Evolutionary conservation across 2,888 invertebrate genomes (phyloP).

Genomic region (Epistrophe eligans): DNA sequence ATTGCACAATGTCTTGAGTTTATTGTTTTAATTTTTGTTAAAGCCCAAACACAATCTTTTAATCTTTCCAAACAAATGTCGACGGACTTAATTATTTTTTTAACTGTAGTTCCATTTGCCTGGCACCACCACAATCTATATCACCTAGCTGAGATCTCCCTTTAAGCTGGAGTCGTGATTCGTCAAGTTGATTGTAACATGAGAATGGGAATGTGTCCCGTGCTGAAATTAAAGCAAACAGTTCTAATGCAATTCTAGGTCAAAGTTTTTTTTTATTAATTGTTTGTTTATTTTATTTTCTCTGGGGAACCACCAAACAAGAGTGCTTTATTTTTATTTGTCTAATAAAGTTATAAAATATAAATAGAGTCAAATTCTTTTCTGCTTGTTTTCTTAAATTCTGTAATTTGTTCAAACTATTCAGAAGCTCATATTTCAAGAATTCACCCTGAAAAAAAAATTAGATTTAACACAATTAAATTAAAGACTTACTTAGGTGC

Average conservation of each 20-base stretch:
- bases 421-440: neutral
- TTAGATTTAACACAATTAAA: neutral
- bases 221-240: constrained; percentile 42
- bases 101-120: constrained; percentile 45
- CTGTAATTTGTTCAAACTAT: neutral
- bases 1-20: constrained; percentile 65
- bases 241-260: constrained; percentile 61
- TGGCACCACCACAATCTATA: constrained; percentile 43
- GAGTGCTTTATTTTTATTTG: neutral
- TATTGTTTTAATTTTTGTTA: constrained; percentile 62
- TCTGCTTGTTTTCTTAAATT: neutral
- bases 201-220: constrained; percentile 64
- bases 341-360: neutral
- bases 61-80: constrained; percentile 58
- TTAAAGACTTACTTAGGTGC: no score
- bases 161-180: constrained; percentile 61
- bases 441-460: neutral
- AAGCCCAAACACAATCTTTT: constrained; percentile 48
- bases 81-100: constrained; percentile 66
- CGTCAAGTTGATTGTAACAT: constrained; percentile 47
- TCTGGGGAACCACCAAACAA: neutral
- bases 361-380: neutral
- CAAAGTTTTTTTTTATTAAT: constrained; percentile 39
- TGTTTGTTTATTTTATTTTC: constrained; percentile 1
- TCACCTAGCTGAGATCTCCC: constrained; percentile 48